Conservation (phyloP, 2,113 vertebrate species). For the Orcinus orca region DNA sequence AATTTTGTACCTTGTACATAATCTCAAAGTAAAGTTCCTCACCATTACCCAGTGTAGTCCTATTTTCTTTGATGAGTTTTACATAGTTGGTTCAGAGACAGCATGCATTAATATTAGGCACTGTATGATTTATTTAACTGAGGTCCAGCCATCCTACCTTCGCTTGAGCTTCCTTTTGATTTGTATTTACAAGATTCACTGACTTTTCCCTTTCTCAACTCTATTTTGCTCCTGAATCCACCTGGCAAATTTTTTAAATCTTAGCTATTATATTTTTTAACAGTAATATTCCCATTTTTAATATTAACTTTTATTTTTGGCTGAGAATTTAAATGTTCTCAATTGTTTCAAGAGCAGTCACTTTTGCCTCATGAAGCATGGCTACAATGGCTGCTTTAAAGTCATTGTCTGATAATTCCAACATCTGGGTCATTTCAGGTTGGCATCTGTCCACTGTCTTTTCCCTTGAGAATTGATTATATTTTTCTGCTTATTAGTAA, state of each 20-base stretch:
- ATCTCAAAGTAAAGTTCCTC: neutral
- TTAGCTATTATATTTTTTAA: neutral
- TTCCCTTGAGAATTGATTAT: neutral
- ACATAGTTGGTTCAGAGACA: neutral
- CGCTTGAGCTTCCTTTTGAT: neutral
- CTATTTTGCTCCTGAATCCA: neutral
- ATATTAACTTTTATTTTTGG: neutral
- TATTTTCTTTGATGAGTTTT: neutral
- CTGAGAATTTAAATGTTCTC: neutral
- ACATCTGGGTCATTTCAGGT: neutral
- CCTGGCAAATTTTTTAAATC: neutral
- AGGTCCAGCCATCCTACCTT: neutral
- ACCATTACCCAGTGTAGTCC: neutral
- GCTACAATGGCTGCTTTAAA: neutral
- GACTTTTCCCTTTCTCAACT: neutral
- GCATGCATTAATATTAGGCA: neutral
- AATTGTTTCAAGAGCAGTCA: neutral
- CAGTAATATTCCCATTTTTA: neutral
- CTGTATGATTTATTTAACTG: neutral
- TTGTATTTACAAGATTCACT: neutral
- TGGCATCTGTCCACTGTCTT: neutral
- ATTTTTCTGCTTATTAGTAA: neutral
- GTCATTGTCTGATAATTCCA: neutral
- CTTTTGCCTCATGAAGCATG: neutral
- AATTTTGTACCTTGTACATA: neutral